Evolutionary conservation across 2,888 invertebrate species (phyloP).

Genomic region (Thumatha senex): DNA sequence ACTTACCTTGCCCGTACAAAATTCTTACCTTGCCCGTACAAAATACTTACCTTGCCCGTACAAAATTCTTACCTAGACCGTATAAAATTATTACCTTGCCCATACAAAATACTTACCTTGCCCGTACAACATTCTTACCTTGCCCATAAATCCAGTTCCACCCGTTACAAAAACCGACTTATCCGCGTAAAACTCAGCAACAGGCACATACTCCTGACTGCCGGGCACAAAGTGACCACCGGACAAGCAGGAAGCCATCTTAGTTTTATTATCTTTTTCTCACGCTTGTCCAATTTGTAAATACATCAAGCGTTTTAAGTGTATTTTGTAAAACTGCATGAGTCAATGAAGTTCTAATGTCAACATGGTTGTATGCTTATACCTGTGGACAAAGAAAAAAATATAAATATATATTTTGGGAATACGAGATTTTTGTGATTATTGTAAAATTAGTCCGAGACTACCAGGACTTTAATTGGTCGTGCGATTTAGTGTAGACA

Average conservation of each 20-base stretch:
- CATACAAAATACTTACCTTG: too few relatives aligned
- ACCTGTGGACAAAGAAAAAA: constrained; percentile 48
- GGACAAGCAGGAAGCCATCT: constrained; percentile 73
- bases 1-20: too few relatives aligned
- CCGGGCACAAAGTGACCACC: constrained; percentile 57
- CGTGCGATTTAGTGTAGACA: too few relatives aligned
- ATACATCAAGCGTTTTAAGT: constrained; percentile 28
- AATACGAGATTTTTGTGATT: too few relatives aligned
- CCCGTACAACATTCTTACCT: too few relatives aligned
- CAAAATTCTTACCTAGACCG: too few relatives aligned
- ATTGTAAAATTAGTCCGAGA: too few relatives aligned
- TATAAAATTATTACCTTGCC: too few relatives aligned
- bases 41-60: too few relatives aligned
- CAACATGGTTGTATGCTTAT: constrained; percentile 50
- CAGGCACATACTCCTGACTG: constrained; percentile 72
- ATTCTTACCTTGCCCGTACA: too few relatives aligned
- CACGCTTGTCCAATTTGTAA: constrained; percentile 23
- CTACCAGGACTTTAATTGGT: too few relatives aligned
- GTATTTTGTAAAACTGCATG: not conserved
- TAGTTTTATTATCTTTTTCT: constrained; percentile 20
- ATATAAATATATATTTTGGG: too few relatives aligned
- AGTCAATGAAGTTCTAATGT: constrained; percentile 23
- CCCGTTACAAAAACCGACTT: constrained; percentile 92
- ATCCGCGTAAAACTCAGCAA: constrained; percentile 88
- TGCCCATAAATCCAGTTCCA: constrained; percentile 94